Base-by-base conservation (phyloP, 2,888 invertebrate genomes). In the Nomada flava region DNA sequence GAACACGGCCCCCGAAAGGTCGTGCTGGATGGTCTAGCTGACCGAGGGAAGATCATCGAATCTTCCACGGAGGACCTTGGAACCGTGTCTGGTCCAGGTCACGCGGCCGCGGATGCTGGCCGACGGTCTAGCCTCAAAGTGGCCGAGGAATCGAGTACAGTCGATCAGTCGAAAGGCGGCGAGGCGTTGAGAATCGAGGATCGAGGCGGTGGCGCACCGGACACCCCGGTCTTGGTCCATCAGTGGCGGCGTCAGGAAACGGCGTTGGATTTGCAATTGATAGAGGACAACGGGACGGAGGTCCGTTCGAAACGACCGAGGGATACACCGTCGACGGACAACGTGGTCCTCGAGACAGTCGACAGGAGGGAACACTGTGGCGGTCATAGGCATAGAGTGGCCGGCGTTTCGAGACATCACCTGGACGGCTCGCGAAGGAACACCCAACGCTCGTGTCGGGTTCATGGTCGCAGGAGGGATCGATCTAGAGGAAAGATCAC, bases 1-100 rank as follows among this genome's bases (percentile, higher is more conserved):
- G 85, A 68, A 68, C 76, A 88, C 87, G 92, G 92, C 91, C 92
- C 92, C 92, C 92, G 82, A 87, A 88, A 89, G 91, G 91, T 90
- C 89, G 91, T 85, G 86, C 86, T 89, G 83, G 88, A 90, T 89
- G 88, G 86, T 88, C 79, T 84, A 77, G 81, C 84, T 76, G 55
- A n/a, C 26, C 75, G 76, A 60, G 70, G 44, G 42, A 59, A 72
- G 67, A n/a, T 44, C 44, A 20, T 55, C n/a, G 65, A 36, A 20
- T 36, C 71, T 23, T 73, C 63, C 57, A 78, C 59, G 77, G 78
- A 81, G 69, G 76, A 76, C 20, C 52, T 42, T 23, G 76, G 65
- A 53, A 73, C 67, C 69, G 77, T 59, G 53, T 71, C 63, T 42
- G 77, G 52, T 72, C 71, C 83, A 42, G 86, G 85, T 72, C 73